Base-by-base conservation (phyloP, 2,113 vertebrate species). In the Caranx ignobilis region DNA sequence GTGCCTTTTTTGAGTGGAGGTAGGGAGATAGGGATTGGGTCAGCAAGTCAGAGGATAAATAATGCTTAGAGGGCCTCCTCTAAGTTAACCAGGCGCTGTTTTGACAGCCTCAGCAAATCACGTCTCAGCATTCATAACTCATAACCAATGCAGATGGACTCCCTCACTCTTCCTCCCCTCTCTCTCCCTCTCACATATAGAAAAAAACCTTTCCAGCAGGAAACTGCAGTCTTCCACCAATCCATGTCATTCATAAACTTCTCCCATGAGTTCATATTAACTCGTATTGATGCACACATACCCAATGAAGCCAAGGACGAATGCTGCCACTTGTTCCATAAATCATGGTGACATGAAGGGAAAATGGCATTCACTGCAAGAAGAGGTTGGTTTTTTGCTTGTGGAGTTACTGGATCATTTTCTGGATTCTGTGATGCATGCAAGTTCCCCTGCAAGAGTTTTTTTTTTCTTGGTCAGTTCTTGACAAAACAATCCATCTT, bases 11-110 rank as follows among this genome's bases (percentile, higher is more conserved):
- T 66, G 54, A 45, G 55, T 37, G 70, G 2, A 56, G 3, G 59
- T 26, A 26, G 26, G 18, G n/a, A 39, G 60, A 67, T 60, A 79
- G 57, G 56, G 65, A 69, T 60, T 65, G 41, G 70, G 57, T 83
- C 77, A 71, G 74, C 64, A 57, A 81, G 85, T 71, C 79, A 18
- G 77, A 66, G 72, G 84, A 86, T 81, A 79, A 90, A 79, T 77
- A 45, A 84, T 82, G 64, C 76, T 77, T 75, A 19, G 34, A 77
- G 79, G 68, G 62, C 35, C 79, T 89, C 32, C 43, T 45, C 35
- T 59, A 79, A 73, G 67, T 77, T 79, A 87, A 79, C 61, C 50
- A 11, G 79, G 32, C 71, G 59, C 74, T 77, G 79, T 83, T 88
- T 71, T 71, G 56, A 77, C 39, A 60, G 61, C 72, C 45, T 85